Base-by-base conservation (phyloP, 2,888 invertebrate species). In the Pollenia labialis region DNA sequence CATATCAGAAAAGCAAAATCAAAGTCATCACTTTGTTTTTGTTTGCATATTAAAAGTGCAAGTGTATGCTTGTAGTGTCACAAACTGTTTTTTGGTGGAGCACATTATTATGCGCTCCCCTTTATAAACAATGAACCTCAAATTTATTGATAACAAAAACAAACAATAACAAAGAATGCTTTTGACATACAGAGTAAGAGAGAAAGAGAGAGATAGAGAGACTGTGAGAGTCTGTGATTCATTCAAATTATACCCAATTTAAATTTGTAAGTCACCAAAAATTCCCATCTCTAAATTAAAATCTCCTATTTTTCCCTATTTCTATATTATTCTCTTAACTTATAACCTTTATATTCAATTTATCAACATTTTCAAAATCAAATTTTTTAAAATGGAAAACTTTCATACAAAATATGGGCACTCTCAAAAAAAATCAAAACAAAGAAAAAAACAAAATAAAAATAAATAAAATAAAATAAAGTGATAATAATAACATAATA, bases 91-190 rank as follows among this genome's bases (percentile, higher is more conserved):
- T 32, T 54, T 48, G 6, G 18, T 72, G 44, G 42, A 56, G 56
- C 14, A 46, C 23, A 23, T 44, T 56, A 9, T 56, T 44, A 46
- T 23, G 12, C 14, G 18, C 40, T 72, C 46, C 50, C 16, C 32
- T 50, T 52, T 40, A 60, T 50, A 50, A 62, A 77, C 56, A 77
- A 76, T 23, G 44, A 77, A 77, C n/a, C 18, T 1, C 50, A 32
- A 68, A 68, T 11, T 32, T 16, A 18, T 23, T 80, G 60, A 80
- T 74, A 81, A 56, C 48, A 80, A 74, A 81, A 62, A 56, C 18
- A 80, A 46, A 75, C 68, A 68, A 74, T 56, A 68, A 23, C 64
- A 77, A 64, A 60, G 11, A 50, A 54, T 9, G 23, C 50, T n/a
- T 54, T 16, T 16, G 48, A 58, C 40, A 46, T n/a, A 72, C 74